Base-by-base conservation (phyloP, 2,888 invertebrate genomes). In the Mechanitis messenoides region DNA sequence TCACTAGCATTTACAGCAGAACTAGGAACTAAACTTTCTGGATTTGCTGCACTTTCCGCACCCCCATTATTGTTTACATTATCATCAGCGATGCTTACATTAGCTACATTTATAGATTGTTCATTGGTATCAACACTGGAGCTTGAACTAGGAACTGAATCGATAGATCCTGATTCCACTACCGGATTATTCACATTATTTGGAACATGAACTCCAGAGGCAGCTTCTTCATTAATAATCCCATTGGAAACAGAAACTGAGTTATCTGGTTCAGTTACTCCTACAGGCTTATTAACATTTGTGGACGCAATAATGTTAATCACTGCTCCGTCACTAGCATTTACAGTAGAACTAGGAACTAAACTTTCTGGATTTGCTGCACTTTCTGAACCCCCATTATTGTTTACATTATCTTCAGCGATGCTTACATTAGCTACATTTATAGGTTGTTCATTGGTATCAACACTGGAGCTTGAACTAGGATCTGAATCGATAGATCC, bases 271-370 rank as follows among this genome's bases (percentile, higher is more conserved):
- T 20, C 53, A 33, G 45, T 35, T 38, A 9, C 42, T 9, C 42
- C 42, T 42, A 9, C 7, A 9, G 42, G 42, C 9, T 42, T 42
- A 42, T 42, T 42, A 42, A 42, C 9, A 9, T 42, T 35, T 35
- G 47, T 33, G 4, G 33, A 31, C 42, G 60, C 33, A 28, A 53
- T 57, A 53, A 38, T 31, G 33, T 53, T 46, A 47, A 58, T 50
- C 12, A 58, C 33, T 55, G 58, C 46, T 9, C n/a, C 61, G 20
- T 38, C 45, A 2, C 45, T 58, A 3, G 53, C 31, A 56, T 45
- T 42, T 28, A 7, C 50, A 45, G 53, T 20, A 2, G 53, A 3
- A 5, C 53, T 11, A 58, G 55, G 31, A 50, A 46, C n/a, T 28
- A 45, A 2, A 45, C 55, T 56, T 9, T 53, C 7, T 20, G 57